Percentiles rank a stretch among this genome's conserved stretches.
Conservation (phyloP, 2,888 invertebrate species). For the Epinotia ramella region DNA sequence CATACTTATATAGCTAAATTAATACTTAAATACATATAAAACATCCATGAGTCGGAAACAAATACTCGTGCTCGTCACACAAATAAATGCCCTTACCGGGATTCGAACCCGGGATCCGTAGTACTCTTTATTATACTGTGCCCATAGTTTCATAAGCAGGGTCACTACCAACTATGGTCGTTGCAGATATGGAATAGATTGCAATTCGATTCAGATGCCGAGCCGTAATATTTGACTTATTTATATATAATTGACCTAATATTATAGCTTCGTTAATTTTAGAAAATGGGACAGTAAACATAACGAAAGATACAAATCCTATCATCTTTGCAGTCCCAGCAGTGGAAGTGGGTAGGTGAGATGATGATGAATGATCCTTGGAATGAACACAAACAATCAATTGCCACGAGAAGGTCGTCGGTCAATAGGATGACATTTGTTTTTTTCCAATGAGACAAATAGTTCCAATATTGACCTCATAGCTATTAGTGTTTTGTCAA, state of each 20-base stretch:
- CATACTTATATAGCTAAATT: no score
- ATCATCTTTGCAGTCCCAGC: no score
- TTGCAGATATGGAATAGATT: not conserved
- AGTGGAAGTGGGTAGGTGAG: no score
- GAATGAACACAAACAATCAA: not conserved
- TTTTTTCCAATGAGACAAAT: not conserved
- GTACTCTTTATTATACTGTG: no score
- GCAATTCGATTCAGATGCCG: not conserved
- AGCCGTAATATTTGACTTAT: not conserved
- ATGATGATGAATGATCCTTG: not conserved
- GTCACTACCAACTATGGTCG: no score
- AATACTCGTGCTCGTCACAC: no score
- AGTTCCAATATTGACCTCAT: slow-evolving; percentile 2
- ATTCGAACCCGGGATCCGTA: no score
- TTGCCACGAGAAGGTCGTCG: not conserved
- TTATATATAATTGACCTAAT: no score
- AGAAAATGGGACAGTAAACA: not conserved
- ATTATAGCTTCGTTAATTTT: not conserved
- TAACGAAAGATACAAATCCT: not conserved
- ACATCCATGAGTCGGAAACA: no score
- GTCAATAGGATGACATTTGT: not conserved
- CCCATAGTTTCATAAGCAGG: no score
- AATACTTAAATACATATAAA: no score
- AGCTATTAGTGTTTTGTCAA: slow-evolving; percentile 17
- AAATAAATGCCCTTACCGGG: no score